Evolutionary conservation across 92 coral and sea anemone species (phyloP).

Genomic region (Desmophyllum pertusum): DNA sequence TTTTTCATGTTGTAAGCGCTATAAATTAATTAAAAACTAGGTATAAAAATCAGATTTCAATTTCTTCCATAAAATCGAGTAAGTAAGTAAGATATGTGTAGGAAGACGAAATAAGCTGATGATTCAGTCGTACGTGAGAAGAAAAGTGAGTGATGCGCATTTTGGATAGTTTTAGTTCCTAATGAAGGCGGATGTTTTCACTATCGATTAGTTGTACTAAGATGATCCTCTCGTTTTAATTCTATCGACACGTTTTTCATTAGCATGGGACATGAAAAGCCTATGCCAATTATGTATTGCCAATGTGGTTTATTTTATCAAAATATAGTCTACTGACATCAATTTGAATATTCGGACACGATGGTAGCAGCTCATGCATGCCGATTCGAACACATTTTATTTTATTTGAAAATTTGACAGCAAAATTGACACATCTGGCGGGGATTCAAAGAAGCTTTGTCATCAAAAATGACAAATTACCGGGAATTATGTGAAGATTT

Average conservation of each 20-base stretch:
- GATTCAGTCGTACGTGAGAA: neutral
- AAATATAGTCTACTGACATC: neutral
- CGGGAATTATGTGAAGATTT: neutral
- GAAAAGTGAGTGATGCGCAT: neutral
- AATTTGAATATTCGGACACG: neutral
- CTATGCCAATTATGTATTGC: neutral
- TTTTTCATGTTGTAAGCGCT: neutral
- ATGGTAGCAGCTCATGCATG: neutral
- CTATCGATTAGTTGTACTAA: constrained; percentile 2
- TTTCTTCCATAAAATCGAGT: neutral
- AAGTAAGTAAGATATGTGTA: too few species aligned
- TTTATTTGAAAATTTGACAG: neutral
- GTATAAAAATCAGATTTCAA: neutral
- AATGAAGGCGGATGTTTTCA: constrained; percentile 1
- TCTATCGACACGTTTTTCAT: neutral
- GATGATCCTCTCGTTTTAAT: constrained; percentile 4
- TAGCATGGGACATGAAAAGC: neutral
- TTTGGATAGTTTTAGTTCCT: neutral
- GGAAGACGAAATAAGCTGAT: too few species aligned
- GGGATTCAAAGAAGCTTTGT: neutral
- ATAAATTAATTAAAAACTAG: neutral
- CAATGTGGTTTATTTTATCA: neutral
- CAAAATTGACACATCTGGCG: neutral
- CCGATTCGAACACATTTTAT: neutral
- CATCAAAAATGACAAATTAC: neutral